Evolutionary conservation across 1,140 invertebrate species (phyloP), one percentile per base, ranked within the genome.

Genomic region (Chionoecetes opilio): DNA sequence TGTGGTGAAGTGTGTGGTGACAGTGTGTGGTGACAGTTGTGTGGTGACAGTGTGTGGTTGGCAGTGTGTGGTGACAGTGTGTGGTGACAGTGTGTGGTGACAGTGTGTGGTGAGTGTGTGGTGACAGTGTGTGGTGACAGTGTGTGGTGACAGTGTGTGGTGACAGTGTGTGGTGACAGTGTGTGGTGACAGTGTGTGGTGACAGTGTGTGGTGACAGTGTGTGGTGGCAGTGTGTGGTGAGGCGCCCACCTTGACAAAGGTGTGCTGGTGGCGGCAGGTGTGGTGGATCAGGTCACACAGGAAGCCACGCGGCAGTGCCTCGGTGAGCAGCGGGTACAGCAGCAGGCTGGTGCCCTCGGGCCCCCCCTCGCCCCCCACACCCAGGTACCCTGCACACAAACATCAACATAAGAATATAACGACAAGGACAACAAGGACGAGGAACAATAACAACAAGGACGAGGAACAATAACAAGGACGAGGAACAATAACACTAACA

Each of bases 241-340:
- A n/a, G 1, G 26, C 0, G 63, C 96, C 96, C 89, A 98, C 98
- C 96, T 97, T 97, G 91, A 97, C 97, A 95, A 98, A 98, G 29
- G 97, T 96, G 38, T 97, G 96, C 6, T 97, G 96, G 96, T 98
- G 97, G 3, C 97, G 97, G 93, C 98, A 97, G 17, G 97, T 98
- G 92, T 97, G 97, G 2, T 97, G 97, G 3, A 98, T 97, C 5
- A 98, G 97, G 96, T 98, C 98, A 32, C 97, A 97, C 0, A 98
- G 96, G 96, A 98, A 98, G 0, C 98, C 98, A 31, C 98, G 97
- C 0, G 98, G 98, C 29, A 98, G 96, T 92, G 97, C 97, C 96
- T 98, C 98, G 35, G 97, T 97, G 2, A 98, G 96, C n/a, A 98
- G 96, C 6, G 98, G 98, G 31, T 97, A 96, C 0, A 98, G 97